Percentiles rank a stretch among this genome's conserved stretches.
These are phyloP conservation scores for Abrostola triplasia DNA, from an alignment of 2,888 invertebrate genomes.

Conservation along the genomic window DNA sequence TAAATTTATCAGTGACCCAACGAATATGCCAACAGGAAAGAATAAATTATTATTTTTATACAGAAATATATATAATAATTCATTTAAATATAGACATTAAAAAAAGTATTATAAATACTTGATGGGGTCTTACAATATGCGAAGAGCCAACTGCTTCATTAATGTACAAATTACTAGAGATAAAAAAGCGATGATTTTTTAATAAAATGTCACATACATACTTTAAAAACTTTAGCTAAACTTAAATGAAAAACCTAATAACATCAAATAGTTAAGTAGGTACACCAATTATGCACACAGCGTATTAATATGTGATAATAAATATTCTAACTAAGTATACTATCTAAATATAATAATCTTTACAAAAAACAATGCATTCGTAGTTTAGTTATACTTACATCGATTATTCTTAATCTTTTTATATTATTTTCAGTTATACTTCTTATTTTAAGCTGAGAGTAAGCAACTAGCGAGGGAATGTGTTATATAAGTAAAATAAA, in stretches of 20 bases:
- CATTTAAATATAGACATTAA: too few relatives aligned
- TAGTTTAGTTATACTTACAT: not conserved
- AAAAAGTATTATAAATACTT: too few relatives aligned
- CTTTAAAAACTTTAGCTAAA: not conserved
- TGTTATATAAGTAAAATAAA: slow-evolving; percentile 45
- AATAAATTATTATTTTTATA: too few relatives aligned
- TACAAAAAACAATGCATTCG: not conserved
- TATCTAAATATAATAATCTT: too few relatives aligned
- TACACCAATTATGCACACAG: not conserved
- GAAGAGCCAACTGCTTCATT: too few relatives aligned
- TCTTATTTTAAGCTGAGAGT: slow-evolving; percentile 72
- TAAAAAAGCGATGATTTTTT: not conserved
- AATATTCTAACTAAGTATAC: too few relatives aligned
- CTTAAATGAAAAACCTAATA: not conserved
- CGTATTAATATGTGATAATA: too few relatives aligned
- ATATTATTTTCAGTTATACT: slow-evolving; percentile 79
- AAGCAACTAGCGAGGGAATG: slow-evolving; percentile 65
- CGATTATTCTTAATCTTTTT: not conserved
- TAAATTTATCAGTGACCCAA: too few relatives aligned
- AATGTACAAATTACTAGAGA: too few relatives aligned
- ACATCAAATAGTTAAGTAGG: not conserved
- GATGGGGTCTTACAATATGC: too few relatives aligned
- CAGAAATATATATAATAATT: too few relatives aligned
- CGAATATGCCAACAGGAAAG: too few relatives aligned
- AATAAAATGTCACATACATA: not conserved